Base-by-base conservation (phyloP, 2,888 invertebrate genomes). In the Erannis defoliaria region DNA sequence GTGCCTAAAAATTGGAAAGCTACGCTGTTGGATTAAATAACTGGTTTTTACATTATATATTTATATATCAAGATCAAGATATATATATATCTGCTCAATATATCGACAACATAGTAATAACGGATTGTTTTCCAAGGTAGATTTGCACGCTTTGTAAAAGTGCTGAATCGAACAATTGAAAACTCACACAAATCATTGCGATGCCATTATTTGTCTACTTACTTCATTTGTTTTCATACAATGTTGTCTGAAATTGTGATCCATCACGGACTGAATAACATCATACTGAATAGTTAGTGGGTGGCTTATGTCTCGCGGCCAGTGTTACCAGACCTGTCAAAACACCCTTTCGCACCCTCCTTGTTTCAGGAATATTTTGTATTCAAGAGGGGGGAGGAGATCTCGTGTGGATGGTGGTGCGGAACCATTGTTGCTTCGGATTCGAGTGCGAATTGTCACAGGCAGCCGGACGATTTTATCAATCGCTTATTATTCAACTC, bases 381-480 rank as follows among this genome's bases (percentile, higher is more conserved):
- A 49, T 54, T 68, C 62, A 69, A 71, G 19, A 75, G 73, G 73
- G 79, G 74, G 78, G 70, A 65, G 69, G 59, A 69, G 82, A 54
- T 74, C 86, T 71, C 54, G 48, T 49, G 76, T 76, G 65, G 56
- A 60, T 85, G 89, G 89, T 78, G 74, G 73, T 75, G 66, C 68
- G 64, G 66, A 71, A 78, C 85, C 81, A 88, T 89, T 89, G 89
- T 89, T 81, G 78, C 83, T 81, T 86, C 79, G 81, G 84, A 86
- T 88, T 85, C 81, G 85, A 89, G 88, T 88, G 88, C 85, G 88
- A 88, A 89, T 89, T 89, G 89, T 90, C 89, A 89, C 85, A 87
- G 85, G 78, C 89, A 88, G 86, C 77, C 79, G 81, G 82, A 78
- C 77, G 87, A 86, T 87, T 89, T 87, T 88, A 88, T 89, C 88